Conservation (phyloP, 2,888 invertebrate genomes). For the Pristionchus entomophagus region DNA sequence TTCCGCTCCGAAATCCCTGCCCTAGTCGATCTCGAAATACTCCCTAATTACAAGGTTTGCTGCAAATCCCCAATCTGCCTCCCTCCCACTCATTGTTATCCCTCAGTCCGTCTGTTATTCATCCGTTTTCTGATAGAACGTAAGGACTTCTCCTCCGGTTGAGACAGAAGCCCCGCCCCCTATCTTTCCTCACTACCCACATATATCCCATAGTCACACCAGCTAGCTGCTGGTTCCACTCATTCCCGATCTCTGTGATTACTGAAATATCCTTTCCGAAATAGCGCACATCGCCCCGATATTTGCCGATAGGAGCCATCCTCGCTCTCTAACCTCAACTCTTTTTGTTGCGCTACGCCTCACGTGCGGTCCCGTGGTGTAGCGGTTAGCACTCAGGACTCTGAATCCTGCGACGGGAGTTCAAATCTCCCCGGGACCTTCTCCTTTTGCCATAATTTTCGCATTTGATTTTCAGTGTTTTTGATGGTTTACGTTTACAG, state of each 20-base stretch:
- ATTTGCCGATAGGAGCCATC: neutral
- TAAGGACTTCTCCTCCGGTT: neutral
- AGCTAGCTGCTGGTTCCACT: neutral
- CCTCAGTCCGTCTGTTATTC: neutral
- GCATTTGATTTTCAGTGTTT: neutral
- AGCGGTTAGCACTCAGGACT: slow-evolving; percentile 61
- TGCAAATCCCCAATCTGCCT: neutral
- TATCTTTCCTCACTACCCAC: neutral
- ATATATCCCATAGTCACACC: neutral
- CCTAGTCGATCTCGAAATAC: neutral
- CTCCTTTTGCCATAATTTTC: slow-evolving; percentile 15
- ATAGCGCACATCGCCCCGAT: too few species aligned
- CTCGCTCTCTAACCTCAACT: neutral
- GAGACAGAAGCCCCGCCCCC: neutral
- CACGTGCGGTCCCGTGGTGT: slow-evolving; percentile 53
- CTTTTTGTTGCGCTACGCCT: neutral
- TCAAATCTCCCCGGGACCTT: slow-evolving; percentile 42
- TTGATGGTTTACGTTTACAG: neutral
- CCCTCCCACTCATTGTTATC: neutral
- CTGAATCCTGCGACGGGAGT: slow-evolving; percentile 60
- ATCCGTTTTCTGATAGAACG: neutral
- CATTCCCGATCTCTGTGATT: neutral
- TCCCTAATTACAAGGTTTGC: neutral
- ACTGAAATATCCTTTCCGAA: neutral
- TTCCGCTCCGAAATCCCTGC: neutral